Percentiles rank a stretch among this genome's conserved stretches.
Conservation (phyloP, 2,113 vertebrate species). For the Oryzias woworae region DNA sequence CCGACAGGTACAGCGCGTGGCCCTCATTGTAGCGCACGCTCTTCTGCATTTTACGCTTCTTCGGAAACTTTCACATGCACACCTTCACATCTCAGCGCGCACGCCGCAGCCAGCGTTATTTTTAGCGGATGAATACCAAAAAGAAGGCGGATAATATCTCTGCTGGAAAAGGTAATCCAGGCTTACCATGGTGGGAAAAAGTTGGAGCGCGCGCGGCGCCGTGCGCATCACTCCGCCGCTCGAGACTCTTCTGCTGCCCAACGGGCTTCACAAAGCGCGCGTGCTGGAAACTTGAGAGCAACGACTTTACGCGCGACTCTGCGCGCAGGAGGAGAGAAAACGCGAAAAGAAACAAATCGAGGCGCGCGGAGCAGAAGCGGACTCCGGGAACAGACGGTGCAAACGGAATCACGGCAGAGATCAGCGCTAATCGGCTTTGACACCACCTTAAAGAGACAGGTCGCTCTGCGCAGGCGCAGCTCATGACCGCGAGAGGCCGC, state of each 20-base stretch:
- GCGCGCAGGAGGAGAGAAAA: not conserved
- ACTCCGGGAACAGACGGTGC: constrained; percentile 75
- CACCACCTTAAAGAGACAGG: constrained; percentile 83
- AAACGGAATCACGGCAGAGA: constrained; percentile 81
- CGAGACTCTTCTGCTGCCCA: not conserved
- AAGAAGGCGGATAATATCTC: constrained; percentile 15
- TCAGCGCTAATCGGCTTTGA: constrained; percentile 88
- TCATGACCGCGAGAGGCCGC: too few species aligned
- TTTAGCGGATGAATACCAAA: not conserved
- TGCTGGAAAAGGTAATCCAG: constrained; percentile 47
- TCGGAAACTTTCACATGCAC: not conserved
- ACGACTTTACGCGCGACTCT: not conserved
- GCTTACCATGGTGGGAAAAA: constrained; percentile 53
- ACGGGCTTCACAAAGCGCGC: constrained; percentile 5
- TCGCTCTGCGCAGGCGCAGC: constrained; percentile 21
- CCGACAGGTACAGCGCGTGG: constrained; percentile 88
- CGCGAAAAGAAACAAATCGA: not conserved
- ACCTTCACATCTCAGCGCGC: constrained; percentile 17
- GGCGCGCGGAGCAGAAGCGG: constrained; percentile 44
- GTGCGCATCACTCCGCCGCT: constrained; percentile 11
- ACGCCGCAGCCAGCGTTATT: not conserved
- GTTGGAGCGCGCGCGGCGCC: constrained; percentile 42
- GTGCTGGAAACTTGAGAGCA: constrained; percentile 25
- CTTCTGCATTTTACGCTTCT: constrained; percentile 87
- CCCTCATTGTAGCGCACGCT: constrained; percentile 95